Conservation (phyloP, 2,888 invertebrate species). For the Parnassius mnemosyne region DNA sequence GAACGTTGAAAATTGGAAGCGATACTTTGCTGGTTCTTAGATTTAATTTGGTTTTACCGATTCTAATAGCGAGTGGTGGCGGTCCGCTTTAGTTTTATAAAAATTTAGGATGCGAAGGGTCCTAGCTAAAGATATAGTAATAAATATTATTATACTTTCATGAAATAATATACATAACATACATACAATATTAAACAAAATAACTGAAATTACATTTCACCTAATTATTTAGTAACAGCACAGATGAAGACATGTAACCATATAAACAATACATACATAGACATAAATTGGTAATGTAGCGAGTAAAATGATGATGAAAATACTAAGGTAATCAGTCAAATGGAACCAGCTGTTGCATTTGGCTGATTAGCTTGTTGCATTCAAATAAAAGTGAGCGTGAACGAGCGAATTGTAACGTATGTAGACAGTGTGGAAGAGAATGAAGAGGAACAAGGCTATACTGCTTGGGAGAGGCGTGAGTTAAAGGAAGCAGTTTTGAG, state of each 20-base stretch:
- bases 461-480: not conserved
- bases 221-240: too few species aligned
- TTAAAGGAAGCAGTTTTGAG: too few species aligned
- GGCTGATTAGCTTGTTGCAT: too few species aligned
- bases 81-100: slow-evolving; percentile 10
- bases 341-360: too few species aligned
- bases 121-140: slow-evolving; percentile 16
- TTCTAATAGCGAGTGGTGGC: not conserved
- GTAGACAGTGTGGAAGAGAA: not conserved
- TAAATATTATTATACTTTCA: slow-evolving; percentile 15
- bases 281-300: not conserved
- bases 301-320: too few species aligned
- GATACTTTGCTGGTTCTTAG: too few species aligned
- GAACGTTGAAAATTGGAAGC: too few species aligned
- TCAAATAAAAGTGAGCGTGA: not conserved
- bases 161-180: not conserved
- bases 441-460: not conserved
- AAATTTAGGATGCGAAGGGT: slow-evolving; percentile 9
- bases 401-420: not conserved
- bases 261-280: not conserved
- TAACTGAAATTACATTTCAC: too few species aligned
- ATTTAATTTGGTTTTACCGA: too few species aligned
- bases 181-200: not conserved
- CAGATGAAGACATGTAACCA: too few species aligned
- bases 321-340: too few species aligned